These are phyloP conservation scores for Patella caerulea DNA, from an alignment of 2,888 invertebrate species.

Conservation along the genomic window DNA sequence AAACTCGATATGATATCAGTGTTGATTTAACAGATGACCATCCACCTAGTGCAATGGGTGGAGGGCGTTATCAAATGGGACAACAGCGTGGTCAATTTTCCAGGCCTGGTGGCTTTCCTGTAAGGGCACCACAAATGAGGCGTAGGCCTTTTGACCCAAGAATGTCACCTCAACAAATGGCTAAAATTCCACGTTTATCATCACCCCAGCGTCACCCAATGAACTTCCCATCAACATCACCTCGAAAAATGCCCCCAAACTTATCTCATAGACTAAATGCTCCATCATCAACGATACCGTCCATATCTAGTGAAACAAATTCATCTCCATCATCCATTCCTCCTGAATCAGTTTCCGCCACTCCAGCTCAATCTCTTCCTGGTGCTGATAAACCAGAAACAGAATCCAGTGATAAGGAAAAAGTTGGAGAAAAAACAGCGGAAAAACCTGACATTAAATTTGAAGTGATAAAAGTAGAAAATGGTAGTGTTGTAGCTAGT, in stretches of 20 bases:
- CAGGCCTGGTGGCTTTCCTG: not conserved
- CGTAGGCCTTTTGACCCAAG: not conserved
- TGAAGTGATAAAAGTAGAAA: constrained; percentile 10
- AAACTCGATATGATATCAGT: constrained; percentile 6
- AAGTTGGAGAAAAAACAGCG: not conserved
- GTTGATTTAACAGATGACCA: not conserved
- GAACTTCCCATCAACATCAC: constrained; percentile 4
- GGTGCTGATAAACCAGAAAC: constrained; percentile 10
- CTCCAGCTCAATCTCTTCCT: constrained; percentile 7
- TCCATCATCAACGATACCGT: not conserved
- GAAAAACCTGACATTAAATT: constrained; percentile 9
- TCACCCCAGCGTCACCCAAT: not conserved
- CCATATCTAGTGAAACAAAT: not conserved
- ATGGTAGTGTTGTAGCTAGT: constrained; percentile 8
- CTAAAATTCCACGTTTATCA: constrained; percentile 1
- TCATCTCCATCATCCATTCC: not conserved
- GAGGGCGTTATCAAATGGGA: not conserved
- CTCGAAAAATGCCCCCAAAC: not conserved
- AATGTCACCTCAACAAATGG: constrained; percentile 1
- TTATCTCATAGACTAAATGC: constrained; percentile 3
- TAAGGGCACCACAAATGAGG: not conserved
- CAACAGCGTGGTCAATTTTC: constrained; percentile 1
- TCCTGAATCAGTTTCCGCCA: not conserved
- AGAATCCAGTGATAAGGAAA: not conserved
- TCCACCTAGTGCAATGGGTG: not conserved